These are phyloP conservation scores for Lophura nycthemera DNA, from an alignment of 2,113 vertebrate species.

Conservation along the genomic window DNA sequence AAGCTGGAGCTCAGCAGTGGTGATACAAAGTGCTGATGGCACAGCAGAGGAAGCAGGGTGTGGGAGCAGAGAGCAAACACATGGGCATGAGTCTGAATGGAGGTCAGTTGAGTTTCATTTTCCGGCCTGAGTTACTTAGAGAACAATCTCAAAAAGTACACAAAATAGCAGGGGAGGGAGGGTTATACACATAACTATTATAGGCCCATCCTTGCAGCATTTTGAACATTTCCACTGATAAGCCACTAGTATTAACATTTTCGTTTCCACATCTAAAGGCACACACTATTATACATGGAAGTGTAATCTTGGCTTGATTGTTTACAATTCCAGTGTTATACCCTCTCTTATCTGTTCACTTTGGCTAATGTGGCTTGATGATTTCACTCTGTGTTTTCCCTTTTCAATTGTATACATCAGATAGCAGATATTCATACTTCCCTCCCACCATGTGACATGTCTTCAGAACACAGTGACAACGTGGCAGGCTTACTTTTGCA, in stretches of 20 bases:
- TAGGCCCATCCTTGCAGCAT: background rate
- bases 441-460: background rate
- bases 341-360: constrained; percentile 47
- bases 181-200: background rate
- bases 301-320: background rate
- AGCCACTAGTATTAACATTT: background rate
- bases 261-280: background rate
- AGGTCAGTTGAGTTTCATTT: background rate
- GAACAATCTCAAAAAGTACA: background rate
- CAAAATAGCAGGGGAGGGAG: background rate
- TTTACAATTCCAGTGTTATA: constrained; percentile 32
- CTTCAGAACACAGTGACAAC: background rate
- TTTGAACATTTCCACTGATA: background rate
- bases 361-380: constrained; percentile 58
- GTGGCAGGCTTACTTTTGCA: background rate
- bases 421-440: constrained; percentile 48
- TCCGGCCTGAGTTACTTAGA: background rate
- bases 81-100: rapidly evolving
- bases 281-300: background rate
- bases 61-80: background rate
- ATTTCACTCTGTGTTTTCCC: constrained; percentile 53
- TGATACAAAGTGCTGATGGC: background rate
- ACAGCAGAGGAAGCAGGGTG: background rate
- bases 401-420: constrained; percentile 35
- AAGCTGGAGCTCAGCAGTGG: background rate